These are phyloP conservation scores for Shinisaurus crocodilurus DNA, from an alignment of 2,113 vertebrate genomes.

Conservation along the genomic window DNA sequence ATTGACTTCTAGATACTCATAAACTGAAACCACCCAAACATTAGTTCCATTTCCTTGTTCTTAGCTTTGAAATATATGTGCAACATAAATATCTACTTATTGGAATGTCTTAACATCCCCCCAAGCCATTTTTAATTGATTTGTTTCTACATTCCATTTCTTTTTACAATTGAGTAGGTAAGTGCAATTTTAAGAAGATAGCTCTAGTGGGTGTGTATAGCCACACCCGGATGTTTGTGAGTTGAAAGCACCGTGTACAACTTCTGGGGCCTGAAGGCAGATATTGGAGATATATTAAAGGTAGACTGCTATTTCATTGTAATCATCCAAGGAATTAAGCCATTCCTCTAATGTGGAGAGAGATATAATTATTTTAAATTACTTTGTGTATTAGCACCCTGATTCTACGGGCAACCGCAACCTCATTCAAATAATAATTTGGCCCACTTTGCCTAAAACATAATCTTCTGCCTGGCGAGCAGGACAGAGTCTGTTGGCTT, in stretches of 20 bases:
- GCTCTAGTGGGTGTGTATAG: constrained; percentile 14
- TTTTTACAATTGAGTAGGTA: constrained; percentile 32
- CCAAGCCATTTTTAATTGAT: not conserved
- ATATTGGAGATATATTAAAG: constrained; percentile 11
- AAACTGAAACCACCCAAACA: not conserved
- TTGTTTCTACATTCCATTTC: constrained; percentile 20
- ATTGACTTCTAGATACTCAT: not conserved
- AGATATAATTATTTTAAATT: not conserved
- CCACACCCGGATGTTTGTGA: not conserved
- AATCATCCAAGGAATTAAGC: constrained; percentile 28
- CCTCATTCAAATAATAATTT: not conserved
- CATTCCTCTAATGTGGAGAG: not conserved
- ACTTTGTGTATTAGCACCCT: not conserved
- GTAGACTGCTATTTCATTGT: constrained; percentile 18
- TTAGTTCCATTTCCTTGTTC: not conserved
- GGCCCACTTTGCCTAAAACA: not conserved
- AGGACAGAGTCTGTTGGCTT: not conserved
- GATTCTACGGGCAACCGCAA: not conserved
- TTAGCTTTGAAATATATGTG: not conserved
- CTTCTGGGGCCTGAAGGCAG: constrained; percentile 9
- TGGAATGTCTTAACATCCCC: not conserved
- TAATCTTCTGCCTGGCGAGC: not conserved
- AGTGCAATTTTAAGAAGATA: constrained; percentile 17
- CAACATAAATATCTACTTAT: accelerated
- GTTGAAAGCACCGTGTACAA: not conserved